phyloP scores from a whole-genome alignment of 2,113 vertebrate genomes.

The Heterotilapia buettikoferi region DNA sequence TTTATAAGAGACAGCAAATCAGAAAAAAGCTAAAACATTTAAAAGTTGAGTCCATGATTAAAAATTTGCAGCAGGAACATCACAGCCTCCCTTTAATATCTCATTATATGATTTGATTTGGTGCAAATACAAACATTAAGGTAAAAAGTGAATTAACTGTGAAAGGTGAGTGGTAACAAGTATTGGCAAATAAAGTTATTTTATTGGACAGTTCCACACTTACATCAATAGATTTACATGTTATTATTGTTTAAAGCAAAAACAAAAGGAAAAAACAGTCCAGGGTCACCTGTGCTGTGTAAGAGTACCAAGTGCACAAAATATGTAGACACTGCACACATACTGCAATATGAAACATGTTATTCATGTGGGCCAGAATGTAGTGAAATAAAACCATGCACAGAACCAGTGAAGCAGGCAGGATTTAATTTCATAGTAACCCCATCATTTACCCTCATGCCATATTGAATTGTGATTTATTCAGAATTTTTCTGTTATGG shows the following conservation, averaged over 20 bases:
- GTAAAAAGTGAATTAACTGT: neutral
- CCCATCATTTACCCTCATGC: neutral
- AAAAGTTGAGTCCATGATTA: neutral
- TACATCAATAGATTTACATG: no score
- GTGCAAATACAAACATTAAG: neutral
- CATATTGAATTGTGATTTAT: neutral
- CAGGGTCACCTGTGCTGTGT: no score
- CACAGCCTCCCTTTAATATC: neutral
- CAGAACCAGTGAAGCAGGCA: neutral
- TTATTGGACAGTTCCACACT: no score
- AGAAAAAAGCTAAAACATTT: neutral
- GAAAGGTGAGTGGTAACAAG: no score
- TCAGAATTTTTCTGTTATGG: neutral
- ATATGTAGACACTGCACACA: no score
- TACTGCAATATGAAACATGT: neutral
- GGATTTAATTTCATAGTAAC: neutral
- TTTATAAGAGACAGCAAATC: neutral
- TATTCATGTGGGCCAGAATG: neutral
- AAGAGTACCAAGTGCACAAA: no score
- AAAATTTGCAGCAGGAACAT: neutral
- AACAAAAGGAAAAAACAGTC: no score
- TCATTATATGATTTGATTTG: neutral
- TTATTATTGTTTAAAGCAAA: no score
- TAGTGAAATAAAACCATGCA: neutral
- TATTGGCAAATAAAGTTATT: no score